phyloP scores from a whole-genome alignment of 2,888 invertebrate species.

The Disparrhopalites patrizii region DNA sequence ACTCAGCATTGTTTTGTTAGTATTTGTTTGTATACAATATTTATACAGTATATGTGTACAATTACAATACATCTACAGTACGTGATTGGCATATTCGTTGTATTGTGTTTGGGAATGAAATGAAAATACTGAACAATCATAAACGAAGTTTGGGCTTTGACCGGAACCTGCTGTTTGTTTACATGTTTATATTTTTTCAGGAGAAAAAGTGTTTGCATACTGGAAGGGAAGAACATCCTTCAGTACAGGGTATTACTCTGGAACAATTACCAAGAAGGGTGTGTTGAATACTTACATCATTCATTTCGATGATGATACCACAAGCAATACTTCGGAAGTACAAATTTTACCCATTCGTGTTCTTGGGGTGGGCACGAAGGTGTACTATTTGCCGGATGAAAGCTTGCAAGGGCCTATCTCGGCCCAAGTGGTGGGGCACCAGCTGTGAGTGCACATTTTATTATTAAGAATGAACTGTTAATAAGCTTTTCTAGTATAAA shows the following conservation, averaged over 20 bases:
- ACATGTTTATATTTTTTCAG: conserved; percentile 1
- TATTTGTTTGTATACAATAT: no score
- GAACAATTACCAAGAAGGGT: conserved; percentile 15
- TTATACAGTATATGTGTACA: no score
- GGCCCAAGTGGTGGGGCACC: conserved; percentile 14
- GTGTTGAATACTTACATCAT: conserved; percentile 17
- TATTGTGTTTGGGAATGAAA: no score
- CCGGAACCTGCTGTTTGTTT: not conserved
- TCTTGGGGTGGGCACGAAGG: conserved; percentile 13
- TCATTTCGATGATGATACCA: conserved; percentile 19
- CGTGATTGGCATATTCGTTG: no score
- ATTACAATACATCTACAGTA: no score
- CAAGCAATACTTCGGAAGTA: conserved; percentile 20
- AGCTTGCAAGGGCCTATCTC: conserved; percentile 7
- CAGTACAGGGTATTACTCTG: conserved; percentile 23
- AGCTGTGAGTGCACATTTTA: conserved; percentile 13
- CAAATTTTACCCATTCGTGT: conserved; percentile 19
- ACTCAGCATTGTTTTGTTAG: no score
- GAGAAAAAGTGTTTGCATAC: conserved; percentile 25
- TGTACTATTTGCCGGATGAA: conserved; percentile 18
- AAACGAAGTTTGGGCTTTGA: no score
- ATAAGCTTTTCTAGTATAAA: not conserved
- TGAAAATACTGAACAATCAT: no score
- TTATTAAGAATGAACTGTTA: not conserved
- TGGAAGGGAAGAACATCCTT: conserved; percentile 19